Evolutionary conservation across 2,888 invertebrate species (phyloP), one percentile per base, ranked within the genome.

Genomic region (Sclerodermus sp.): DNA sequence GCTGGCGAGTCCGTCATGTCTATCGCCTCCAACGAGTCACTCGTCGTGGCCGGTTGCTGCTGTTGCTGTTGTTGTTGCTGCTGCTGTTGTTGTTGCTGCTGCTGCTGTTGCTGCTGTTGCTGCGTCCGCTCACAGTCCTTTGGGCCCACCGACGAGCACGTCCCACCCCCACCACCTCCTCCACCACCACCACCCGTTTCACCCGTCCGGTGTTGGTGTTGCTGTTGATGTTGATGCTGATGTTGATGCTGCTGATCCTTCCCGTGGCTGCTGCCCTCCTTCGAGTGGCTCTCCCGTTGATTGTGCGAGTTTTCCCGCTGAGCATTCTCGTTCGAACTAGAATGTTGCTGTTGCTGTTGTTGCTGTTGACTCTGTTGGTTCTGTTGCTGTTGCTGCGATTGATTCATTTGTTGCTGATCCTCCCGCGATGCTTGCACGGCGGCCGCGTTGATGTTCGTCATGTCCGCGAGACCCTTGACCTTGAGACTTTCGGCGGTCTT

Each of bases 401-500:
- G 67, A 62, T 44, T 70, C 70, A 71, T 46, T 71, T 79, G 73
- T 75, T 66, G 79, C 71, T 67, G 85, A 46, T 76, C 70, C 56
- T 73, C 72, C 54, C 73, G 65, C 45, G 73, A 71, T 29, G 82
- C 74, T 66, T 34, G 34, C 34, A 34, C 34, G 85, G 64, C 85
- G 56, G 82, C 81, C 66, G 85, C 84, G 74, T 87, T 88, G 79
- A 90, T 82, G 78, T 90, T 90, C 77, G 92, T 92, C 90, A 93
- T 93, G 82, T 93, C 93, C 81, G 93, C 92, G 76, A 94, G 83
- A 74, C 93, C 93, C 82, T 93, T 92, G 57, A 93, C 93, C 84
- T 93, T 92, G 63, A 93, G 87, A 80, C 92, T 93, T 82, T 93
- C 93, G 73, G 93, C 93, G 76, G 93, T 93, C 82, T 91, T 92